These are phyloP conservation scores for Brachyptera risi DNA, from an alignment of 2,888 invertebrate genomes.

Conservation along the genomic window DNA sequence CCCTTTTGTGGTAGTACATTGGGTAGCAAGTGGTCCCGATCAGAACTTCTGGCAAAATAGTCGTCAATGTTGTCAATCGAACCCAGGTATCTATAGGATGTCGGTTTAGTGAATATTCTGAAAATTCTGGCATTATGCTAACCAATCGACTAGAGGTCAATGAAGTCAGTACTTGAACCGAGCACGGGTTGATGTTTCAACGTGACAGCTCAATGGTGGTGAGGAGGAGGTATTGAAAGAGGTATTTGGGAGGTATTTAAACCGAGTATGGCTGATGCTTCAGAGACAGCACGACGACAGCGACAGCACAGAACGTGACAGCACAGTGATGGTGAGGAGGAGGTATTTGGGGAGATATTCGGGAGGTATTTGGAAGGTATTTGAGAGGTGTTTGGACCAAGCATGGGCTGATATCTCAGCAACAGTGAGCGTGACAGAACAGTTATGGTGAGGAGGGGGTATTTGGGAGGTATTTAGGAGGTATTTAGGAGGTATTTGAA, in stretches of 20 bases:
- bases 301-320: too few species aligned
- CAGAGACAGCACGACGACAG: slow-evolving; percentile 46
- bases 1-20: too few species aligned
- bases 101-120: too few species aligned
- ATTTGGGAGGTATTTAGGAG: slow-evolving; percentile 50
- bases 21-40: too few species aligned
- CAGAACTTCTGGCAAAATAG: too few species aligned
- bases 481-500: slow-evolving; percentile 39
- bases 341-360: slow-evolving; percentile 44
- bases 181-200: too few species aligned
- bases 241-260: neutral
- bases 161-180: slow-evolving; percentile 40
- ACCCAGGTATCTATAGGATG: too few species aligned
- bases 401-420: too few species aligned
- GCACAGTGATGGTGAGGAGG: slow-evolving; percentile 26
- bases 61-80: too few species aligned
- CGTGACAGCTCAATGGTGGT: slow-evolving; percentile 39
- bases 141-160: too few species aligned
- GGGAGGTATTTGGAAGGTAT: slow-evolving; percentile 49
- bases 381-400: slow-evolving; percentile 36
- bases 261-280: too few species aligned
- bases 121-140: too few species aligned
- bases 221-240: slow-evolving; percentile 44
- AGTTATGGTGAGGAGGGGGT: slow-evolving; percentile 39
- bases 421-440: slow-evolving; percentile 40